Base-by-base conservation (phyloP, 1,140 invertebrate species). In the Leptinotarsa defecta region DNA sequence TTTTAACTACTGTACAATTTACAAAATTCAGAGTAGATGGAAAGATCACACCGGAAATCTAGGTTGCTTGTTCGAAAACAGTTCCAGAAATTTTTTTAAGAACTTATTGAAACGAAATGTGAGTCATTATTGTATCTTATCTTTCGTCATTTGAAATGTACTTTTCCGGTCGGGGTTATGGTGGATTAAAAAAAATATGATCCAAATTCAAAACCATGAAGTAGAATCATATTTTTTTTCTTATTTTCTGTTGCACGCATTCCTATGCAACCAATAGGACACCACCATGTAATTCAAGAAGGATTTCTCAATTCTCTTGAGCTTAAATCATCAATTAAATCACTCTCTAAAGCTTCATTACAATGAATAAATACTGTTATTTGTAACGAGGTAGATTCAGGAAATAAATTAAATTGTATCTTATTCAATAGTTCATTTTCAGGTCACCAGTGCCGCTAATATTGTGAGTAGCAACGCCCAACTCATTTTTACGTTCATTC, bases 381-480 rank as follows among this genome's bases (percentile, higher is more conserved):
- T 65, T 73, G 52, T 43, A 67, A 71, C 74, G 79, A 80, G 79
- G 79, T 80, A 80, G 79, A 75, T 76, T 57, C 61, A 73, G 43
- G 17, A 61, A 24, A 61, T 68, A 57, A 61, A 48, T 65, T 43
- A 34, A 34, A 48, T 48, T 52, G 1, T 43, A 17, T 67, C 48
- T 34, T 52, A n/a, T 64, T 48, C 43, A 73, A 63, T 5, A 48
- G 1, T 19, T 49, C 57, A 72, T 1, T 24, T 61, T 27, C 24
- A 61, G 57, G 49, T 48, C 24, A 75, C 22, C 19, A 71, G 27
- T 22, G 73, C 64, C 73, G 67, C 48, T 64, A 73, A 70, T 34
- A 64, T 75, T 64, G 48, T 73, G 67, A 78, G 20, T 27, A 76
- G 13, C 19, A 65, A 15, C 48, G 48, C 24, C 71, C 61, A 75